Conservation (phyloP, 2,888 invertebrate species). For the Epiblema foenella region DNA sequence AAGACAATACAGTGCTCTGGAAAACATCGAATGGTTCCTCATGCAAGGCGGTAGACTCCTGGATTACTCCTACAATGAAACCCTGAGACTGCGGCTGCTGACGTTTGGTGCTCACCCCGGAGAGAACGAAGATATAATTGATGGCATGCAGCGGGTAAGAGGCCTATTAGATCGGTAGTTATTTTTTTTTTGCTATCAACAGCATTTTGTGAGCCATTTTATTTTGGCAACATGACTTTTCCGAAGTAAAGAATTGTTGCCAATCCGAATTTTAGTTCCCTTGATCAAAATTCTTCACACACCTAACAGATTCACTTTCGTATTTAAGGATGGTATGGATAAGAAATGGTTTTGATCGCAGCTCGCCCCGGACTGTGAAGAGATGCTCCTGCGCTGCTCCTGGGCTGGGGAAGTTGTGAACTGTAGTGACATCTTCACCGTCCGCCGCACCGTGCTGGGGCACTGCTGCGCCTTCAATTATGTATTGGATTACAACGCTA, state of each 20-base stretch:
- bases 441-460: conserved; percentile 81
- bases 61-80: conserved; percentile 59
- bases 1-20: conserved; percentile 39
- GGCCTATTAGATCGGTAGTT: neutral
- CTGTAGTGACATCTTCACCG: conserved; percentile 73
- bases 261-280: too few species aligned
- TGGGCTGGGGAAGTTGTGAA: conserved; percentile 70
- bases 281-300: too few species aligned
- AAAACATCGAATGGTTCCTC: conserved; percentile 52
- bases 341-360: conserved; percentile 54
- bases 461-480: conserved; percentile 86
- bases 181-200: too few species aligned
- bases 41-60: conserved; percentile 61
- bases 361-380: conserved; percentile 81
- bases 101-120: conserved; percentile 43
- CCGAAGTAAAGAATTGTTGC: too few species aligned
- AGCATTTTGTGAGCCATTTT: too few species aligned
- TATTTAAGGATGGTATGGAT: too few species aligned
- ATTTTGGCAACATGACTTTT: too few species aligned
- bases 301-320: too few species aligned
- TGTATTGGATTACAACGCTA: conserved; percentile 59
- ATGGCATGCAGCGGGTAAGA: conserved; percentile 56
- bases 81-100: conserved; percentile 47
- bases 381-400: conserved; percentile 77
- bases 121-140: conserved; percentile 46